Base-by-base conservation (phyloP, 2,888 invertebrate species). In the Agrochola macilenta region DNA sequence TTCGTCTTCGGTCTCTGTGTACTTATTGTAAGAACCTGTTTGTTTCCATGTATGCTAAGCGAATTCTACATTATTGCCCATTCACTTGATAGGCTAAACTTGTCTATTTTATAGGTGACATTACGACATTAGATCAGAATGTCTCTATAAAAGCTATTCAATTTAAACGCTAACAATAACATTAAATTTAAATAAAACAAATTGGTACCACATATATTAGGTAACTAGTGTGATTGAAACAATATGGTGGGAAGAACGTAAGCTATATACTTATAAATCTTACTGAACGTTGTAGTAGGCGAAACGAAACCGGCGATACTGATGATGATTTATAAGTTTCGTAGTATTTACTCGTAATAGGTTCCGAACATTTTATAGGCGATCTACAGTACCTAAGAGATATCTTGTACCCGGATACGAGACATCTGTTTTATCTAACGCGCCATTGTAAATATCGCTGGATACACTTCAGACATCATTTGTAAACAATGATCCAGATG, bases 401-500 rank as follows among this genome's bases (percentile, higher is more conserved):
- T 88, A 77, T 87, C 74, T 84, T 86, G 79, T 85, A 89, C 84
- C 89, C 90, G 87, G 92, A 93, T 92, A 91, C 87, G 80, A 91
- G 70, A 91, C 95, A 95, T 95, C 93, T 95, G 95, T 88, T 95
- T 91, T 90, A 89, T 91, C 91, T 92, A 92, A 93, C 92, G 83
- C 87, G 84, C 88, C 83, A 88, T 93, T 79, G 91, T 93, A 94
- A 93, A 94, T 93, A 94, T 86, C 88, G 85, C 87, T 89, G 80
- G 83, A 89, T 91, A 91, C 89, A 90, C 84, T 89, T 91, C 88
- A 87, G 89, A 90, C 89, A 86, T 88, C 82, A 81, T 87, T 92
- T 90, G 91, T 95, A 95, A 95, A 95, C 94, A 95, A 90, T 87
- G 82, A 80, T 84, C 91, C 92, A 93, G 93, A 93, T 93, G 95